Conservation (phyloP, 2,113 vertebrate species). For the Lethenteron reissneri region DNA sequence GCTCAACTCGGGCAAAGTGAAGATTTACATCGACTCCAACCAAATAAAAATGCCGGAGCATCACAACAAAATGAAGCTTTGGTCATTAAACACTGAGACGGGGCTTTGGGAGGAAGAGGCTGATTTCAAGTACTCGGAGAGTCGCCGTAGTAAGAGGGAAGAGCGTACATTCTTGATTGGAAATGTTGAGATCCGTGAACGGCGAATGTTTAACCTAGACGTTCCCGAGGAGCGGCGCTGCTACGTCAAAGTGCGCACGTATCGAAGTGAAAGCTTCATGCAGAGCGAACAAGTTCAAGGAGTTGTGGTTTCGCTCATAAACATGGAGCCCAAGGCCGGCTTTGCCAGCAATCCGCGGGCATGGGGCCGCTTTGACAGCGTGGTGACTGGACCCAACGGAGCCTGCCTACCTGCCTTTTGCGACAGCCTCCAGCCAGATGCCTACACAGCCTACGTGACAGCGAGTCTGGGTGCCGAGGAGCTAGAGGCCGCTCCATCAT, state of each 20-base stretch:
- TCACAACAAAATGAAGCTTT: slow-evolving; percentile 54
- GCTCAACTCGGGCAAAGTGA: slow-evolving; percentile 38
- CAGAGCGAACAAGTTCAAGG: slow-evolving; percentile 62
- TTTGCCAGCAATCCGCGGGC: slow-evolving; percentile 61
- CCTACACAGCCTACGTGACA: slow-evolving; percentile 62
- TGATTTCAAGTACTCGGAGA: slow-evolving; percentile 24
- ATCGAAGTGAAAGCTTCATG: slow-evolving; percentile 69
- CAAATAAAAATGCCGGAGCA: slow-evolving; percentile 66
- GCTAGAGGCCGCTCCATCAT: slow-evolving; percentile 61
- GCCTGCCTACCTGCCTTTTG: slow-evolving; percentile 88
- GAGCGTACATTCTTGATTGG: slow-evolving; percentile 75
- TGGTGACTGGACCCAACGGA: slow-evolving; percentile 61
- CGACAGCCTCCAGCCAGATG: slow-evolving; percentile 36
- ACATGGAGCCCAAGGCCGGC: slow-evolving; percentile 64
- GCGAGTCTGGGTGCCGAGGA: slow-evolving; percentile 74
- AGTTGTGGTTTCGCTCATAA: slow-evolving; percentile 58
- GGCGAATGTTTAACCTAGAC: slow-evolving; percentile 77
- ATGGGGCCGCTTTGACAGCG: slow-evolving; percentile 93
- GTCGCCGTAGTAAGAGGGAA: slow-evolving; percentile 38
- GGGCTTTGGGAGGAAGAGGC: slow-evolving; percentile 82
- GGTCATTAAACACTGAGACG: slow-evolving; percentile 62
- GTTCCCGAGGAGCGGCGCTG: slow-evolving; percentile 85
- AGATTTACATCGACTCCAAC: slow-evolving; percentile 44
- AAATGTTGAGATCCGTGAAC: slow-evolving; percentile 68
- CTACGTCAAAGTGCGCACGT: slow-evolving; percentile 78